A percentile compares a stretch with the other conserved stretches of the same genome.
These are phyloP conservation scores for Sebastes cheni DNA, from an alignment of 2,797 vertebrate genomes.

Conservation along the genomic window DNA sequence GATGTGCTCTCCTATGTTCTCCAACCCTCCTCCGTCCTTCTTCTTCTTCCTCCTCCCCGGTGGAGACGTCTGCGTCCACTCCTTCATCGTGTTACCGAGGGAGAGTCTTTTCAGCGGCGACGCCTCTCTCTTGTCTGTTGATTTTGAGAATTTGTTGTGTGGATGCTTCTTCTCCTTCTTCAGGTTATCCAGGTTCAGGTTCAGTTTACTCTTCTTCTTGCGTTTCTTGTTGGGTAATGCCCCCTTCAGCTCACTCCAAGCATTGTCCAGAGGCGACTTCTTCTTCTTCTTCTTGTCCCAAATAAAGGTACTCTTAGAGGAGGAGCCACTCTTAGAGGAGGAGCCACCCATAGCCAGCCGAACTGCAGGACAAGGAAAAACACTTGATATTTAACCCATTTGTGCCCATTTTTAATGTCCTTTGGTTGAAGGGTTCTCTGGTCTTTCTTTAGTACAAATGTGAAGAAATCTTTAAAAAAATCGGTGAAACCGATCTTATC, in stretches of 20 bases:
- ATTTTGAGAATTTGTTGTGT: slow-evolving; percentile 38
- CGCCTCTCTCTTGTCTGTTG: slow-evolving; percentile 31
- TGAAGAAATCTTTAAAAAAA: too few species aligned
- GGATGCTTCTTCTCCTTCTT: slow-evolving; percentile 29
- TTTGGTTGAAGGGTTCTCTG: too few species aligned
- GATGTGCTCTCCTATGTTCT: slow-evolving; percentile 17
- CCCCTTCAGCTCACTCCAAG: slow-evolving; percentile 50
- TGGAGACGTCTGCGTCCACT: neutral
- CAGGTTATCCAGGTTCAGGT: slow-evolving; percentile 28
- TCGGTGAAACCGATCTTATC: too few species aligned
- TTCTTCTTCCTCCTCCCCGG: slow-evolving; percentile 9
- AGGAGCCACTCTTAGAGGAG: slow-evolving; percentile 40
- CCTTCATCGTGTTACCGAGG: slow-evolving; percentile 39
- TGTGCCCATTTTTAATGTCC: too few species aligned
- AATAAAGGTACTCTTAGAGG: slow-evolving; percentile 31
- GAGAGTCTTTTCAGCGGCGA: slow-evolving; percentile 26
- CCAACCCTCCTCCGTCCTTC: slow-evolving; percentile 22
- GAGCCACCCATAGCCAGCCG: slow-evolving; percentile 40
- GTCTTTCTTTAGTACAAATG: too few species aligned
- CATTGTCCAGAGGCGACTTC: slow-evolving; percentile 24
- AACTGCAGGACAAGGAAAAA: neutral
- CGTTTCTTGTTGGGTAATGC: slow-evolving; percentile 50
- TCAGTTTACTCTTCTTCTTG: slow-evolving; percentile 26
- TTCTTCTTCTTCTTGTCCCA: slow-evolving; percentile 44
- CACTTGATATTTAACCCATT: too few species aligned